phyloP scores from a whole-genome alignment of 2,888 invertebrate species.

The Eurytoma californica region DNA sequence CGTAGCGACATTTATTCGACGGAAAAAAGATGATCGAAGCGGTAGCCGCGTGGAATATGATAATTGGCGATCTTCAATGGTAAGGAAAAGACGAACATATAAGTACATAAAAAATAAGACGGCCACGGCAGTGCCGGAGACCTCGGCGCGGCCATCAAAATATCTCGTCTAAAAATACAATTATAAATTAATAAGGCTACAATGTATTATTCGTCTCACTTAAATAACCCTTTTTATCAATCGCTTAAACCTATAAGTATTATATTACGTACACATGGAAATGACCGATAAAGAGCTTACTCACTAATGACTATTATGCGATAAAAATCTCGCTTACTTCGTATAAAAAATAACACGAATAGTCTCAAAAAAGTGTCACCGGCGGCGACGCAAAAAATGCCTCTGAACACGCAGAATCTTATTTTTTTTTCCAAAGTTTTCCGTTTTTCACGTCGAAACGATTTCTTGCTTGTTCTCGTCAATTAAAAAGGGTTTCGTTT shows the following conservation, averaged over 20 bases:
- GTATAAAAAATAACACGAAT: conserved; percentile 53
- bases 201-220: conserved; percentile 31
- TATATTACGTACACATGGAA: conserved; percentile 47
- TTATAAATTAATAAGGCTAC: conserved; percentile 47
- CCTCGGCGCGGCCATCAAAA: conserved; percentile 28
- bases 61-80: background rate
- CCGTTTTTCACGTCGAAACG: background rate
- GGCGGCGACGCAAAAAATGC: conserved; percentile 17
- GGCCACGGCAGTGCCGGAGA: background rate
- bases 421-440: conserved; percentile 12
- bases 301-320: conserved; percentile 53
- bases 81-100: conserved; percentile 17
- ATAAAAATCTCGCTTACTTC: conserved; percentile 42
- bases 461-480: background rate
- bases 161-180: conserved; percentile 38
- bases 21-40: conserved; percentile 2
- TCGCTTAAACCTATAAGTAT: conserved; percentile 23
- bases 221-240: conserved; percentile 10
- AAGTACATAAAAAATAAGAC: conserved; percentile 44
- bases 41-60: conserved; percentile 12
- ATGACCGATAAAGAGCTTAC: conserved; percentile 49
- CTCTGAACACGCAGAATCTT: conserved; percentile 15
- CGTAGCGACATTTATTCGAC: conserved; percentile 13
- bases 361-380: conserved; percentile 42
- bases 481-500: conserved; percentile 18